A percentile compares a stretch with the other conserved stretches of the same genome.
These are phyloP conservation scores for Aphelocoma coerulescens DNA, from an alignment of 2,113 vertebrate genomes.

Conservation along the genomic window DNA sequence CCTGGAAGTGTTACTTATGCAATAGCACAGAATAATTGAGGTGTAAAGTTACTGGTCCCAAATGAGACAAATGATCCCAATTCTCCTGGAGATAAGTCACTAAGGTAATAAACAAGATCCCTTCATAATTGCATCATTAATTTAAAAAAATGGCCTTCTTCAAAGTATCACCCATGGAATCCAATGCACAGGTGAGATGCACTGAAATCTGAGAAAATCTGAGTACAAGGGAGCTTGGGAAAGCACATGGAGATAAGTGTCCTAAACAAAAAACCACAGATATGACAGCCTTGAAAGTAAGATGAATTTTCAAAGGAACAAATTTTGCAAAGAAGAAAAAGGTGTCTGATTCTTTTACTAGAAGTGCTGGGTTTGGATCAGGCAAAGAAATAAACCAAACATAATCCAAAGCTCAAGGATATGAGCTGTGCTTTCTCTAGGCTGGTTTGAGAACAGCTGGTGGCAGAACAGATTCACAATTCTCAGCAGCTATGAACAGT, in stretches of 20 bases:
- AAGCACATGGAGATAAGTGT: not conserved
- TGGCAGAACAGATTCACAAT: not conserved
- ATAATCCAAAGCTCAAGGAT: not conserved
- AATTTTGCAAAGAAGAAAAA: not conserved
- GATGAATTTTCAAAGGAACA: not conserved
- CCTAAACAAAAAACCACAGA: not conserved
- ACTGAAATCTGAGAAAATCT: not conserved
- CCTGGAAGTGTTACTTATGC: constrained; percentile 28
- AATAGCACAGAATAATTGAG: constrained; percentile 29
- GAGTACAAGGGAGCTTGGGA: not conserved
- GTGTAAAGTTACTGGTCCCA: constrained; percentile 8
- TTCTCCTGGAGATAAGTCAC: constrained; percentile 8
- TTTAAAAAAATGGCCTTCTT: constrained; percentile 15
- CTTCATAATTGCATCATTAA: constrained; percentile 40
- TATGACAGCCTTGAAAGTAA: not conserved
- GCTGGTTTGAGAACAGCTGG: not conserved
- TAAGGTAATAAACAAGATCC: constrained; percentile 10
- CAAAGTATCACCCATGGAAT: not conserved
- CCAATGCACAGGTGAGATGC: not conserved
- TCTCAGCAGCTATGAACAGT: not conserved
- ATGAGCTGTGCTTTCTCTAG: not conserved
- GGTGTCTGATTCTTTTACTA: not conserved
- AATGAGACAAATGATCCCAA: constrained; percentile 44
- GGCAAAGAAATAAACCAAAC: not conserved
- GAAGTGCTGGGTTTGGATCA: not conserved